A percentile compares a stretch with the other conserved stretches of the same genome.
phyloP scores from a whole-genome alignment of 1,140 invertebrate genomes.

The Zaprionus davidi region DNA sequence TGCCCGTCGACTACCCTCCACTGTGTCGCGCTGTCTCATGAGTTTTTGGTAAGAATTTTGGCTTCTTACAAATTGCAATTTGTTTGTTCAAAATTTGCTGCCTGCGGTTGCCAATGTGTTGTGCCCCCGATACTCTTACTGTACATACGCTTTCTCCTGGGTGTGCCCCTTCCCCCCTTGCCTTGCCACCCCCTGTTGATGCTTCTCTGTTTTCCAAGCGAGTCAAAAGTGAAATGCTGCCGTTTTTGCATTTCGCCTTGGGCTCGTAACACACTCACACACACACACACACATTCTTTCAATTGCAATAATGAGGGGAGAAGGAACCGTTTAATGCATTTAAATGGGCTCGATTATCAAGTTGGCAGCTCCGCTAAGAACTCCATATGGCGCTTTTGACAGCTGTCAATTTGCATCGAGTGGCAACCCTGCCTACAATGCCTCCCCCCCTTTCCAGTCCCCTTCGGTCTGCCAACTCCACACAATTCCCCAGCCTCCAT shows the following conservation, averaged over 20 bases:
- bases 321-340: conserved; percentile 65
- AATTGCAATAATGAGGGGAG: conserved; percentile 14
- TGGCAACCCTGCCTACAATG: conserved; percentile 30
- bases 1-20: neutral
- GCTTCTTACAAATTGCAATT: conserved; percentile 67
- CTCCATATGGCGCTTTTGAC: conserved; percentile 54
- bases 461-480: neutral
- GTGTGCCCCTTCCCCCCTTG: neutral
- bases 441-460: neutral
- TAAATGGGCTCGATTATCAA: conserved; percentile 73
- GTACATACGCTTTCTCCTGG: neutral
- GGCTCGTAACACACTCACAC: conserved; percentile 32
- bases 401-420: conserved; percentile 46
- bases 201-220: conserved; percentile 9
- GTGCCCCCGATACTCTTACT: conserved; percentile 22
- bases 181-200: neutral
- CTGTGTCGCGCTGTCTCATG: neutral
- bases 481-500: too few species aligned
- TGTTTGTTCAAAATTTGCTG: conserved; percentile 62
- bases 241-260: conserved; percentile 33
- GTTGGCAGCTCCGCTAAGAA: conserved; percentile 36
- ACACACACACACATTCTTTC: conserved; percentile 8
- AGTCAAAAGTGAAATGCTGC: conserved; percentile 45
- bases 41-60: conserved; percentile 6
- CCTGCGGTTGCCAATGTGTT: conserved; percentile 63